Base-by-base conservation (phyloP, 2,113 vertebrate genomes). In the Sander lucioperca region DNA sequence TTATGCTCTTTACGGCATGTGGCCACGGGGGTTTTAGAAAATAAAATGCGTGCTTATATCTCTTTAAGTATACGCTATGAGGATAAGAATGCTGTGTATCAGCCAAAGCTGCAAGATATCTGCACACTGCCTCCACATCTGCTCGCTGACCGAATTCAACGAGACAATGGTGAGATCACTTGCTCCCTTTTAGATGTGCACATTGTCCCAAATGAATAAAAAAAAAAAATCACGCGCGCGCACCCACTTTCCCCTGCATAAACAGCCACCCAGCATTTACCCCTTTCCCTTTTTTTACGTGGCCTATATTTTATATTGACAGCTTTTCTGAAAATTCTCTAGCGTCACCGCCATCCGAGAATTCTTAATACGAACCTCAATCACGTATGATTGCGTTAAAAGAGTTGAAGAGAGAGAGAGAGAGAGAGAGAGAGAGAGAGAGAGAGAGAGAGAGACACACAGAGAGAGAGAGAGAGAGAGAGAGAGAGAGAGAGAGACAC, bases 321-420 rank as follows among this genome's bases (percentile, higher is more conserved):
- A 73, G 8, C 4, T 74, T 82, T 54, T 72, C 54, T 0, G 19
- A 36, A 65, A 56, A 76, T 48, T 48, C 56, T 82, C 23, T 14
- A n/a, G n/a, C n/a, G n/a, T n/a, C n/a, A 15, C 54, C 56, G 23
- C 74, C 89, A 90, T 89, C 84, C 84, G 81, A 91, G 81, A 93
- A 92, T 93, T 94, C 93, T 96, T 96, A 95, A 97, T 97, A 96
- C 95, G 86, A 95, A 97, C 95, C 96, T 96, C 95, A 95, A 96
- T 97, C 97, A 98, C 97, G 97, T 97, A 97, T 96, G 96, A 95
- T 97, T 97, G 97, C 97, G 96, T 97, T 97, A 88, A 79, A 83
- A 79, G 84, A 91, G 84, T 86, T 84, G 56, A 74, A 70, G 80
- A 80, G 87, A 36, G 81, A 69, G 77, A 30, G 64, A 36, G 21